Conservation (phyloP, 2,888 invertebrate species). For the Netelia melanura region DNA sequence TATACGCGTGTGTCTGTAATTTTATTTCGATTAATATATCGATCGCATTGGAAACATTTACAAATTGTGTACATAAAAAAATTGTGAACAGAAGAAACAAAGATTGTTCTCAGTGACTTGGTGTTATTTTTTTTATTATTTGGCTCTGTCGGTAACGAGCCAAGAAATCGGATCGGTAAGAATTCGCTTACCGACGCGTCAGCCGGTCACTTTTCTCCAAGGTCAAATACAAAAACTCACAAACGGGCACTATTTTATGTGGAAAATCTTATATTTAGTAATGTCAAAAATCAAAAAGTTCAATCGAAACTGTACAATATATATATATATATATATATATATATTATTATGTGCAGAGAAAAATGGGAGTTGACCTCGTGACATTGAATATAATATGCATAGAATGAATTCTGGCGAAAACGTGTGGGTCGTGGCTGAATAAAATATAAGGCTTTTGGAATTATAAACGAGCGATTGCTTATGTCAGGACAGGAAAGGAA, state of each 20-base stretch:
- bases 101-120: background rate
- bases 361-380: conserved; percentile 19
- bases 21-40: conserved; percentile 2
- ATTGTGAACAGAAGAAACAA: background rate
- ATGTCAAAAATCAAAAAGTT: too few species aligned
- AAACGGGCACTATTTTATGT: too few species aligned
- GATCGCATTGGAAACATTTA: background rate
- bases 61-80: background rate
- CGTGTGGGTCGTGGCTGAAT: conserved; percentile 9
- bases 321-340: background rate
- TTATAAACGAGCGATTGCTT: background rate
- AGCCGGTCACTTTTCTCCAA: too few species aligned
- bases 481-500: background rate
- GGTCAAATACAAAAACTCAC: too few species aligned
- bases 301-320: background rate
- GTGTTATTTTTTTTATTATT: background rate
- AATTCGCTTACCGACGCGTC: too few species aligned
- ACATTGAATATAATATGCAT: conserved; percentile 17
- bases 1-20: conserved; percentile 20
- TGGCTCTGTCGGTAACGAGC: too few species aligned
- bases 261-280: too few species aligned
- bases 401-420: conserved; percentile 18
- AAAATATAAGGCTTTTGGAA: conserved; percentile 8
- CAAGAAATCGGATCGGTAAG: too few species aligned
- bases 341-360: background rate